phyloP scores from a whole-genome alignment of 2,113 vertebrate genomes.

The Hemiscyllium ocellatum region DNA sequence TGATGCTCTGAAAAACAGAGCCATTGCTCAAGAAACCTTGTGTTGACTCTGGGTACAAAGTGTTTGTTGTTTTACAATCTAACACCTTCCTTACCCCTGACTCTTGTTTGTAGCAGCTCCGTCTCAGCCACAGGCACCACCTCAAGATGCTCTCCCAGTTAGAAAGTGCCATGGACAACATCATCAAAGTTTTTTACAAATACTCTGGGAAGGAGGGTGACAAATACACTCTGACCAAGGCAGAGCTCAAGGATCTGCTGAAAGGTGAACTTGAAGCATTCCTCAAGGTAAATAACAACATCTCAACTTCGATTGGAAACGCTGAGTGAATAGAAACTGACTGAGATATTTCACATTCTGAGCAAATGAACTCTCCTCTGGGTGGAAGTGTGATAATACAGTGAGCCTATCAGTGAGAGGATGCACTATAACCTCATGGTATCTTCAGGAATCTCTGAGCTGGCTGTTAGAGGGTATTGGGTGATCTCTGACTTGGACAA shows the following conservation, averaged over 20 bases:
- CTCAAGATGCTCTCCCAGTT: constrained; percentile 37
- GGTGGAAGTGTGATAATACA: neutral
- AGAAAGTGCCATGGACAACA: constrained; percentile 64
- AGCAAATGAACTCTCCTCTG: neutral
- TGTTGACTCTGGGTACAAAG: neutral
- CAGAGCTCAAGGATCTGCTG: constrained; percentile 73
- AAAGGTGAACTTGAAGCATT: constrained; percentile 65
- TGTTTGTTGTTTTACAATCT: too few relatives aligned
- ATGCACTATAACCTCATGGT: too few relatives aligned
- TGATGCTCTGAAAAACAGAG: too few relatives aligned
- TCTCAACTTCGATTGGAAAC: neutral
- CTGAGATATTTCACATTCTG: too few relatives aligned
- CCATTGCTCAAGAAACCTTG: too few relatives aligned
- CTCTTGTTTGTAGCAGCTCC: neutral
- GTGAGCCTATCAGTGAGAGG: neutral
- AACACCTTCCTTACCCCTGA: neutral
- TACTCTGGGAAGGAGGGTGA: constrained; percentile 77
- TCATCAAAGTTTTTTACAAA: constrained; percentile 80
- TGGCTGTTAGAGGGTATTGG: neutral
- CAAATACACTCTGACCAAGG: constrained; percentile 69
- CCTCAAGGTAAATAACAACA: constrained; percentile 48
- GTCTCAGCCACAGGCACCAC: neutral
- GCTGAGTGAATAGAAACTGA: neutral
- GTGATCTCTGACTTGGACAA: neutral
- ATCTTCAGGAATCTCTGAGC: too few relatives aligned